Evolutionary conservation across 2,113 vertebrate species (phyloP).

Genomic region (Poeciliopsis retropinna): DNA sequence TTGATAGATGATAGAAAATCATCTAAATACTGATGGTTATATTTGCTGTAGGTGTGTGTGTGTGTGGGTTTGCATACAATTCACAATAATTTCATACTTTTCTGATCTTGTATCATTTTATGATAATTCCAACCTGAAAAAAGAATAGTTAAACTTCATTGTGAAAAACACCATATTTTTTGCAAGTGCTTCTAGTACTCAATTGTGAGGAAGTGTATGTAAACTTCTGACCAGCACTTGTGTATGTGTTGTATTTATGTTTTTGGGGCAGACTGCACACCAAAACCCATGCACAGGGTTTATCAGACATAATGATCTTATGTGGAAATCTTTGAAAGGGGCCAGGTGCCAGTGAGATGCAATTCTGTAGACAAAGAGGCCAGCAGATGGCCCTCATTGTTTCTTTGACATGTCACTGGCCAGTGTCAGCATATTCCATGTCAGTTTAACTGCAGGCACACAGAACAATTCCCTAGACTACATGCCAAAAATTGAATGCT

Average conservation of each 20-base stretch:
- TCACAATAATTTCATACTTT: not conserved
- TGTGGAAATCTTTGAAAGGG: slow-evolving; percentile 46
- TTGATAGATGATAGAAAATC: no score
- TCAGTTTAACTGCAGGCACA: slow-evolving; percentile 63
- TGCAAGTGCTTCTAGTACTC: not conserved
- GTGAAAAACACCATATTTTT: not conserved
- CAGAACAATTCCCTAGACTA: slow-evolving; percentile 30
- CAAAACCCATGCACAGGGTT: slow-evolving; percentile 4
- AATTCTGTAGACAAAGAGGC: slow-evolving; percentile 57
- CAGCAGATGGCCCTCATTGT: slow-evolving; percentile 75
- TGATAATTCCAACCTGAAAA: not conserved
- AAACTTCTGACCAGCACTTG: not conserved
- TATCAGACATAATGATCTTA: slow-evolving; percentile 41
- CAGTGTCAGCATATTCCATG: slow-evolving; percentile 72
- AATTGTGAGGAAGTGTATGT: not conserved
- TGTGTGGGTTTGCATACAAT: not conserved
- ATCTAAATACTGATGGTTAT: not conserved
- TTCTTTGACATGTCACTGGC: slow-evolving; percentile 53
- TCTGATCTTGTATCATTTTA: not conserved
- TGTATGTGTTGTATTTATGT: not conserved
- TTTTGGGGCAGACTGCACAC: not conserved
- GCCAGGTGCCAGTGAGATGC: slow-evolving; percentile 67
- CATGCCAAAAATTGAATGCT: slow-evolving; percentile 59
- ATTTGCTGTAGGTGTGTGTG: no score
- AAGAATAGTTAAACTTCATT: not conserved